Evolutionary conservation across 2,888 invertebrate species (phyloP), one percentile per base, ranked within the genome.

Genomic region (Elysia crispata): DNA sequence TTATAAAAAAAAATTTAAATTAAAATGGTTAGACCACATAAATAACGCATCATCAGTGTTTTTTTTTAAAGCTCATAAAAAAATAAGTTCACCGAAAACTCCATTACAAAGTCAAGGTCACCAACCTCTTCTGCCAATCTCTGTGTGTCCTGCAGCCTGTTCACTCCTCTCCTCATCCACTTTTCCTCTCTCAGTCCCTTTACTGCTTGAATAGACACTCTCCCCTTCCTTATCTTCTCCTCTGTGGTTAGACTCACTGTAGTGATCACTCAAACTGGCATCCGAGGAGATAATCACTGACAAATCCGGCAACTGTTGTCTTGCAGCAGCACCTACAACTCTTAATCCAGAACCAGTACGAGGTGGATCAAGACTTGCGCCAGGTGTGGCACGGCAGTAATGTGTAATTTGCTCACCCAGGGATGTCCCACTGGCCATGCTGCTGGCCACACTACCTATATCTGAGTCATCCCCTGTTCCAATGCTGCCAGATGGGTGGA

Each of bases 391-490:
- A 20, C 70, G 50, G 25, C 80, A 80, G 62, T 76, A 76, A 8
- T 62, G 76, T 30, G 76, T 72, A n/a, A 81, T 82, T 78, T 82
- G 73, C 49, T 82, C 82, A 13, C 82, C 82, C 20, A 82, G 74
- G 25, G 82, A 82, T 1, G 78, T 79, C 6, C 80, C 80, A 30
- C 82, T 82, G 28, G 80, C 77, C 15, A 76, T 49, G 60, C 82
- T 80, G 76, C 76, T 76, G 23, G 76, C 62, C 54, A 80, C 50
- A 62, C 80, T 80, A n/a, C 80, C 80, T 15, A 75, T 80, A 50
- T 80, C 80, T n/a, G 80, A 80, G 20, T 80, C 80, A 18, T 80
- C 80, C 3, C 23, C 50, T 1, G n/a, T 62, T 13, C 3, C 20
- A 49, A 66, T 50, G 49, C 15, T 50, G 8, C 31, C 67, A 50